These are phyloP conservation scores for Dorcus parallelipipedus DNA, from an alignment of 2,888 invertebrate species.

Conservation along the genomic window DNA sequence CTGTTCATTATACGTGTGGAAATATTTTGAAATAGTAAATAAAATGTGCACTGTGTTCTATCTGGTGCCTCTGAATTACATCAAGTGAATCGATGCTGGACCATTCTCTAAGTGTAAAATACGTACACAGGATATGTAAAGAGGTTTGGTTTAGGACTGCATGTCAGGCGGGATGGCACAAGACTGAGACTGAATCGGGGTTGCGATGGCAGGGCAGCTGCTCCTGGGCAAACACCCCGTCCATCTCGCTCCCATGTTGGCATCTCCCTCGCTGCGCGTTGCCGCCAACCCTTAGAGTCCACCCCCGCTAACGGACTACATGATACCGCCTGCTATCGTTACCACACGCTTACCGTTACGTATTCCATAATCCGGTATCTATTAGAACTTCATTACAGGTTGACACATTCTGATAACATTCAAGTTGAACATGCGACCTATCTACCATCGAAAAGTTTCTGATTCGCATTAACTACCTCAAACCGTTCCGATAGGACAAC, in stretches of 20 bases:
- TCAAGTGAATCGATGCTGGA: constrained; percentile 26
- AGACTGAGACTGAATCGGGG: constrained; percentile 42
- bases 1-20: constrained; percentile 12
- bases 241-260: constrained; percentile 28
- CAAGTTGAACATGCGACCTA: too few relatives aligned
- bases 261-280: constrained; percentile 26
- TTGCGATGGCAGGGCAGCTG: constrained; percentile 42
- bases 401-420: neutral
- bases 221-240: constrained; percentile 42
- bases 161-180: constrained; percentile 40
- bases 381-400: constrained; percentile 20
- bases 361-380: constrained; percentile 19
- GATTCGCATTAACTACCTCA: too few relatives aligned
- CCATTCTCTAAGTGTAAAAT: constrained; percentile 32
- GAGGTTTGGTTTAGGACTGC: constrained; percentile 36
- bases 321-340: constrained; percentile 17
- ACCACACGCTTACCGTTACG: constrained; percentile 25
- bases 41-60: constrained; percentile 23
- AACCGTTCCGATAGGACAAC: too few relatives aligned
- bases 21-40: constrained; percentile 8
- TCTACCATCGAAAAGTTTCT: too few relatives aligned
- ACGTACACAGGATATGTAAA: constrained; percentile 35
- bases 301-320: constrained; percentile 5
- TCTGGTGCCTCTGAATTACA: constrained; percentile 25
- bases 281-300: constrained; percentile 5